Evolutionary conservation across 1,140 invertebrate species (phyloP).

Genomic region (Dysdera silvatica): DNA sequence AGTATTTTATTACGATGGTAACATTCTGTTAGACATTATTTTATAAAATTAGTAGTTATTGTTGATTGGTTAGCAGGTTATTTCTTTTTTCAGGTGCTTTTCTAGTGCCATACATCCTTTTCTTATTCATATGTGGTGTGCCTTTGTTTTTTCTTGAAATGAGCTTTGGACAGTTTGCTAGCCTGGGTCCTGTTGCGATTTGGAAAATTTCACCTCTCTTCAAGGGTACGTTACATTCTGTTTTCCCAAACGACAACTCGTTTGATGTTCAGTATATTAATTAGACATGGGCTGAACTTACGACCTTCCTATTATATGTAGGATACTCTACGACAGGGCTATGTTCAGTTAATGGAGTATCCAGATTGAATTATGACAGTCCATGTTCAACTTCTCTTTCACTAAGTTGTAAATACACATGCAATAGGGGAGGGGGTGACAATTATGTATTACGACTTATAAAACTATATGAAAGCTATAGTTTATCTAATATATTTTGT

Average conservation of each 20-base stretch:
- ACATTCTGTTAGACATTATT: no score
- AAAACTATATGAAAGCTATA: no score
- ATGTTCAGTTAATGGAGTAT: no score
- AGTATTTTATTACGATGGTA: no score
- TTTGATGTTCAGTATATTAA: no score
- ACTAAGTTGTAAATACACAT: no score
- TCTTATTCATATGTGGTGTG: constrained; percentile 81
- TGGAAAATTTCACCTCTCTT: constrained; percentile 95
- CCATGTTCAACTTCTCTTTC: no score
- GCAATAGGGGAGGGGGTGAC: no score
- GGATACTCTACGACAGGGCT: not conserved
- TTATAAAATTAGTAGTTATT: no score
- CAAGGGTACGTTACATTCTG: constrained; percentile 63
- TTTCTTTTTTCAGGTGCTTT: constrained; percentile 65
- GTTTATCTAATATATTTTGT: no score
- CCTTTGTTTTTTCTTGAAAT: constrained; percentile 92
- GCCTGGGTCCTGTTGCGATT: constrained; percentile 79
- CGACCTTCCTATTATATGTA: not conserved
- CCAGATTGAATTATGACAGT: no score
- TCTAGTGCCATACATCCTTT: constrained; percentile 83
- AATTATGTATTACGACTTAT: no score
- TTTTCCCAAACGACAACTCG: not conserved
- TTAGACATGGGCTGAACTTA: not conserved
- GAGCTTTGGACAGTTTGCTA: constrained; percentile 83
- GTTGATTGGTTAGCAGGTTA: not conserved